Percentiles rank a stretch among this genome's conserved stretches.
Evolutionary conservation across 1,140 invertebrate species (phyloP).

Genomic region (Bacillus rossius): DNA sequence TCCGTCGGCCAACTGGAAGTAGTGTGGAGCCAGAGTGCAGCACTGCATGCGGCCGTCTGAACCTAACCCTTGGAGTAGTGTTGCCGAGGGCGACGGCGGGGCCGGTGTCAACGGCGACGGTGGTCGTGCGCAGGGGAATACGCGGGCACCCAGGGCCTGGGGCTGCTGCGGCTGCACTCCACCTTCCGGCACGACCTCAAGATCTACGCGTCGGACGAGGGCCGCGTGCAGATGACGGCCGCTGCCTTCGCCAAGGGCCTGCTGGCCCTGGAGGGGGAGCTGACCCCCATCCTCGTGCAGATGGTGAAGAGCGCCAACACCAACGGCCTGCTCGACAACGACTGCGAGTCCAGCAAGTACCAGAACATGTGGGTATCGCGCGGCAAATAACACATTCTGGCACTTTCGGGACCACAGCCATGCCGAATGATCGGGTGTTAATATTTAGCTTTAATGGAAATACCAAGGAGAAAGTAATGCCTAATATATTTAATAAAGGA

Average conservation of each 20-base stretch:
- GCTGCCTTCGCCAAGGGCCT: conserved; percentile 69
- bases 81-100: too few relatives aligned
- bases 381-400: too few relatives aligned
- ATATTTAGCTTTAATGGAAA: too few relatives aligned
- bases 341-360: conserved; percentile 55
- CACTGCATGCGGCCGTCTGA: too few relatives aligned
- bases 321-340: conserved; percentile 65
- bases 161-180: conserved; percentile 61
- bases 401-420: too few relatives aligned
- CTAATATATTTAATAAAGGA: too few relatives aligned
- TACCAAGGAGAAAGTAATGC: too few relatives aligned
- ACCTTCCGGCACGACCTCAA: conserved; percentile 69
- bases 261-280: conserved; percentile 64
- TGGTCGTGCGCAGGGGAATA: conserved; percentile 45
- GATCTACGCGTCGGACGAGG: conserved; percentile 70
- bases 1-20: too few relatives aligned
- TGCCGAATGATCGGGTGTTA: too few relatives aligned
- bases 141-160: conserved; percentile 57
- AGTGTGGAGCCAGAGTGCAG: too few relatives aligned
- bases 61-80: background rate
- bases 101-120: too few relatives aligned
- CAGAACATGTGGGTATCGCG: conserved; percentile 41
- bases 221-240: conserved; percentile 68
- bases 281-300: conserved; percentile 71
- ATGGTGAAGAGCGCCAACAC: conserved; percentile 73